Evolutionary conservation across 2,888 invertebrate genomes (phyloP).

Genomic region (Glaucopsyche alexis): DNA sequence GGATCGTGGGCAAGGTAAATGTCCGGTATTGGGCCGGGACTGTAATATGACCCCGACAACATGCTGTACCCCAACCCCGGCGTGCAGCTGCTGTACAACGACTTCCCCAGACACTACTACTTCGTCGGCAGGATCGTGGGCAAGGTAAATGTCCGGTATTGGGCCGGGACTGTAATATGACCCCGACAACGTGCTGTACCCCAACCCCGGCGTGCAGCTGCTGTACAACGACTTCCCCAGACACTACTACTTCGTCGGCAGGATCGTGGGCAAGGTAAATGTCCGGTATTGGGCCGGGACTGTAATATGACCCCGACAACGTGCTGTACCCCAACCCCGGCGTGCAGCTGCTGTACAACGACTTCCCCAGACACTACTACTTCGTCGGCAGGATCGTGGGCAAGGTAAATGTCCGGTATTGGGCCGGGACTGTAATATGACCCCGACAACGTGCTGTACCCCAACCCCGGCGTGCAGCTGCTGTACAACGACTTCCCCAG

Average conservation of each 20-base stretch:
- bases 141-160: conserved; percentile 80
- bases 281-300: no score
- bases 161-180: no score
- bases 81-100: conserved; percentile 90
- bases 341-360: conserved; percentile 81
- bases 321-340: conserved; percentile 98
- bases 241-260: conserved; percentile 96
- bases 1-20: conserved; percentile 92
- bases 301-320: no score
- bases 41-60: conserved; percentile 82
- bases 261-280: conserved; percentile 92
- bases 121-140: conserved; percentile 97
- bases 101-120: conserved; percentile 94
- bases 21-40: no score
- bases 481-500: conserved; percentile 89
- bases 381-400: conserved; percentile 97
- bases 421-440: no score
- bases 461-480: conserved; percentile 89
- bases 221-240: conserved; percentile 89
- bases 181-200: conserved; percentile 93
- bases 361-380: conserved; percentile 94
- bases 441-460: conserved; percentile 96
- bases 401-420: conserved; percentile 80
- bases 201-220: conserved; percentile 89
- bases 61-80: conserved; percentile 98